Evolutionary conservation across 1,140 invertebrate species (phyloP), one percentile per base, ranked within the genome.

Genomic region (Calephelis nemesis): DNA sequence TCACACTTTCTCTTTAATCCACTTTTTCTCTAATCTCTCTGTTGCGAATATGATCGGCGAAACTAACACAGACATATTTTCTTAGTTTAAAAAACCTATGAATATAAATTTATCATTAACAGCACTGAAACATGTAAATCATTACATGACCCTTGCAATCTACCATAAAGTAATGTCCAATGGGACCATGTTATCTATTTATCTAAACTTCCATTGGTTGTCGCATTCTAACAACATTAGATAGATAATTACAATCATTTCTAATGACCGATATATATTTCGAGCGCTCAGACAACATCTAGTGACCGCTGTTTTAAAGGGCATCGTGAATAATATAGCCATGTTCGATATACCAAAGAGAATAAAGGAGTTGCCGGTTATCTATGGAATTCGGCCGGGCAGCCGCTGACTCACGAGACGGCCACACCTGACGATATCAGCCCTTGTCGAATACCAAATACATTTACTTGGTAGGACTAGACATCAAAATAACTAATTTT

Each of bases 281-380:
- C 65, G 71, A 73, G 75, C 19, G 62, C 63, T 68, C 69, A 80
- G 72, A 78, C 75, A 76, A 77, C 74, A 82, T 79, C 76, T 79
- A 74, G 73, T 75, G 75, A 78, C 76, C 78, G 80, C 77, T 49
- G 75, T 71, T 67, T 72, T 81, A 82, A 82, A 82, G 80, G 80
- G 80, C 80, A 82, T 65, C 69, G 73, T 76, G 74, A 76, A 82
- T 82, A 78, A 80, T 78, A 78, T 75, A 77, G 75, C 76, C 75
- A 68, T 78, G 75, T 73, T 77, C 74, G 76, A 77, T 81, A 83
- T 74, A 79, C 71, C 74, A 80, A 74, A 86, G 81, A 85, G 84
- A 84, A 87, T 88, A 88, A 87, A 89, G 87, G 85, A 87, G 83
- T 87, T 88, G 83, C 77, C 80, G 82, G 81, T 87, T 85, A 86